Conservation (phyloP, 2,113 vertebrate genomes). For the Acanthisitta chloris region DNA sequence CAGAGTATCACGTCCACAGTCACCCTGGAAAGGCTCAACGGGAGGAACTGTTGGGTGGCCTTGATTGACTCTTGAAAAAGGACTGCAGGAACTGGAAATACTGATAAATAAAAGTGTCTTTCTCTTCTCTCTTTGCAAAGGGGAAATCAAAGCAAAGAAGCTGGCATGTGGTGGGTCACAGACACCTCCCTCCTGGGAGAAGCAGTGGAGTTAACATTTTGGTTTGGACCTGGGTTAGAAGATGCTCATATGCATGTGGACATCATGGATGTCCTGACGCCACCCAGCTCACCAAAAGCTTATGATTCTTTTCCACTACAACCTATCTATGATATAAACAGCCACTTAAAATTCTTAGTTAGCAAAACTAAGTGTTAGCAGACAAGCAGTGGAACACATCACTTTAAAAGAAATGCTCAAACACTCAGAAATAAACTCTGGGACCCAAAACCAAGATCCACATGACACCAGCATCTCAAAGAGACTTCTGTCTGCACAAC, state of each 20-base stretch:
- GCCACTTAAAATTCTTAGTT: not conserved
- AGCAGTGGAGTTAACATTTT: not conserved
- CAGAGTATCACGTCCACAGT: not conserved
- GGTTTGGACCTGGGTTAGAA: not conserved
- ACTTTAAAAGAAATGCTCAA: not conserved
- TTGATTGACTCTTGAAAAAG: not conserved
- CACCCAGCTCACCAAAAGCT: not conserved
- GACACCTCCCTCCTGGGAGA: not conserved
- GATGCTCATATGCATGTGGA: fast-evolving
- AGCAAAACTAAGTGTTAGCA: not conserved
- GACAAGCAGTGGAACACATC: not conserved
- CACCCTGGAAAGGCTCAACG: not conserved
- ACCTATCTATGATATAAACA: not conserved
- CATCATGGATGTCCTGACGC: not conserved
- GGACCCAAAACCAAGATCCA: not conserved
- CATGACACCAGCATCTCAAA: not conserved
- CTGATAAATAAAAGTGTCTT: not conserved
- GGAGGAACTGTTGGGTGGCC: not conserved
- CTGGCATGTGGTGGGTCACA: not conserved
- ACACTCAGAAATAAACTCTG: not conserved
- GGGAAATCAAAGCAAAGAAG: not conserved
- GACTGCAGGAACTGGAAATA: not conserved
- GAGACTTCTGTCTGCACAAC: not conserved
- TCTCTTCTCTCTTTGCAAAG: not conserved
- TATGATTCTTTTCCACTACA: not conserved